Conservation (phyloP, 2,113 vertebrate genomes). For the Callipepla squamata region DNA sequence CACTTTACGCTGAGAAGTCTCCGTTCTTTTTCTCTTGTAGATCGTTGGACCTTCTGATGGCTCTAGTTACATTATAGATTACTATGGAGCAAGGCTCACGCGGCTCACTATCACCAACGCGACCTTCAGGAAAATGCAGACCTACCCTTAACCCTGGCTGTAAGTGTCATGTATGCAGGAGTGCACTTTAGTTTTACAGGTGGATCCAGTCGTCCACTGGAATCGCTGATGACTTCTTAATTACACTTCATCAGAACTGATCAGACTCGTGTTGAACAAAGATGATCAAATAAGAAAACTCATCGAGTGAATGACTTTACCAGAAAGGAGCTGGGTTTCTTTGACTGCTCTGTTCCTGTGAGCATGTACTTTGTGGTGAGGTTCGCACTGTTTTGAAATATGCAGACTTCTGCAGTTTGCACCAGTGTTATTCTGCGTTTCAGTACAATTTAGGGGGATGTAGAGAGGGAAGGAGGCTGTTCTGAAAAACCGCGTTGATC, state of each 20-base stretch:
- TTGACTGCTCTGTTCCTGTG: background rate
- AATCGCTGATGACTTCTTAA: background rate
- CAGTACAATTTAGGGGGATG: background rate
- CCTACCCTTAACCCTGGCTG: conserved; percentile 79
- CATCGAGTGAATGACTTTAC: background rate
- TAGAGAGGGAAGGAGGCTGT: background rate
- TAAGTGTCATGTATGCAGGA: conserved; percentile 4
- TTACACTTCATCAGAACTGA: background rate
- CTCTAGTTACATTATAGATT: conserved; percentile 97
- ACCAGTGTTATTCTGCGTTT: background rate
- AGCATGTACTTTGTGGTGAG: background rate
- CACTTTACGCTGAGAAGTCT: conserved; percentile 52
- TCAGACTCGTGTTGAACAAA: background rate
- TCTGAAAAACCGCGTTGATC: background rate
- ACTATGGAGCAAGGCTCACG: conserved; percentile 93
- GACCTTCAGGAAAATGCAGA: conserved; percentile 94
- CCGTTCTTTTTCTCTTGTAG: conserved; percentile 73
- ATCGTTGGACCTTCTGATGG: conserved; percentile 97
- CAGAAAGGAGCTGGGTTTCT: background rate
- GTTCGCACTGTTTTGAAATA: background rate
- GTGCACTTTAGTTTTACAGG: background rate
- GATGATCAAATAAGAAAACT: background rate
- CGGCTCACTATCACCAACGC: conserved; percentile 92
- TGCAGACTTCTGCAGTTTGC: background rate
- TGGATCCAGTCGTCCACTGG: background rate